Evolutionary conservation across 1,140 invertebrate genomes (phyloP).

Genomic region (Arion vulgaris): DNA sequence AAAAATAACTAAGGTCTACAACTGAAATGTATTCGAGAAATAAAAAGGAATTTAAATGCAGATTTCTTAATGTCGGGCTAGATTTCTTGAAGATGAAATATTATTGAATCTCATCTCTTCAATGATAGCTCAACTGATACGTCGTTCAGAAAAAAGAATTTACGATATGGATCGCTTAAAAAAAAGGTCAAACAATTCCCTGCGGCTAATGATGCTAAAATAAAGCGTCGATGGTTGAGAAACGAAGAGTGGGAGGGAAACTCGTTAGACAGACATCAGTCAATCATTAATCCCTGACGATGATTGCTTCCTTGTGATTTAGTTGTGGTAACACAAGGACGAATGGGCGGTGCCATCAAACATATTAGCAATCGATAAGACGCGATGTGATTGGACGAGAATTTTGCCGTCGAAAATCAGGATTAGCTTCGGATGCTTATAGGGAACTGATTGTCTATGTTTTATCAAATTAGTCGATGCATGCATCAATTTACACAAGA

Average conservation of each 20-base stretch:
- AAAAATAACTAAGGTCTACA: too few species aligned
- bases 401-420: neutral
- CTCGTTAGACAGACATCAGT: neutral
- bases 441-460: neutral
- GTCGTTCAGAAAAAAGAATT: slow-evolving; percentile 11
- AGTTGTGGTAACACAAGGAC: slow-evolving; percentile 6
- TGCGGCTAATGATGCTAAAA: slow-evolving; percentile 10
- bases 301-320: neutral
- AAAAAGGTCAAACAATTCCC: neutral
- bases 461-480: slow-evolving; percentile 8
- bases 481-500: neutral
- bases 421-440: neutral
- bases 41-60: too few species aligned
- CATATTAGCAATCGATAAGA: neutral
- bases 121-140: neutral
- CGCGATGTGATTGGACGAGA: neutral
- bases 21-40: too few species aligned
- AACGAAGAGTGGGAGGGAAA: neutral
- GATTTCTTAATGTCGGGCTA: too few species aligned
- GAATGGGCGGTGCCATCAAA: slow-evolving; percentile 9
- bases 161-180: neutral
- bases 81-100: too few species aligned
- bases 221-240: neutral
- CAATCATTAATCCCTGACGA: neutral
- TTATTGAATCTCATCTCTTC: neutral